These are phyloP conservation scores for Chlorocebus sabaeus DNA, from an alignment of 2,113 vertebrate species.

Conservation along the genomic window DNA sequence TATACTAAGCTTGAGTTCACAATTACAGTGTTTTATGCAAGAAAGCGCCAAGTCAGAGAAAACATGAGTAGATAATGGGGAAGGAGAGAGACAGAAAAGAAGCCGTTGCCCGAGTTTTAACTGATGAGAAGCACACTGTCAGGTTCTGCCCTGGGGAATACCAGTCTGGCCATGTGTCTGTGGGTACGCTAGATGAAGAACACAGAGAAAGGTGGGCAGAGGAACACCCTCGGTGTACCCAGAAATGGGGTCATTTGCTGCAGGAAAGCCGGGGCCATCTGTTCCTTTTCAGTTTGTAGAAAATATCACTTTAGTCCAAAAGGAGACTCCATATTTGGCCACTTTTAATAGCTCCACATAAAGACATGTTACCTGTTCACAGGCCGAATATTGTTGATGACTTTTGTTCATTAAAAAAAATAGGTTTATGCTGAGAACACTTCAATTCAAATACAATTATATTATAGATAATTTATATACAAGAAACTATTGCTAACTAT, in stretches of 20 bases:
- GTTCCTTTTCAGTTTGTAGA: neutral
- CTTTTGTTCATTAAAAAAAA: neutral
- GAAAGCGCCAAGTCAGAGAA: neutral
- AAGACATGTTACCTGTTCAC: neutral
- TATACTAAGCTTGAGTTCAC: neutral
- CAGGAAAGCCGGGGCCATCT: neutral
- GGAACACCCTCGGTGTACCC: neutral
- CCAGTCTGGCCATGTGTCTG: neutral
- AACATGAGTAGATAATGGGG: neutral
- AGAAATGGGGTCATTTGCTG: no score
- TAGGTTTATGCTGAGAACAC: neutral
- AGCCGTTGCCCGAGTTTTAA: neutral
- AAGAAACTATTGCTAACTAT: neutral
- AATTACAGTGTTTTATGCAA: neutral
- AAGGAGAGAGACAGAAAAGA: neutral
- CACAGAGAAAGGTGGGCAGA: no score
- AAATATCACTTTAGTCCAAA: neutral
- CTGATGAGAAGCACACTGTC: neutral
- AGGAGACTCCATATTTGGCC: no score
- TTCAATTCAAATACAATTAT: neutral
- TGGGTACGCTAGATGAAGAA: neutral
- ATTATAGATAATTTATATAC: neutral
- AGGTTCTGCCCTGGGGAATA: neutral
- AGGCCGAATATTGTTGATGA: neutral
- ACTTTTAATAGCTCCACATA: neutral